phyloP scores from a whole-genome alignment of 2,888 invertebrate genomes.

The Acanthosepion esculentum region DNA sequence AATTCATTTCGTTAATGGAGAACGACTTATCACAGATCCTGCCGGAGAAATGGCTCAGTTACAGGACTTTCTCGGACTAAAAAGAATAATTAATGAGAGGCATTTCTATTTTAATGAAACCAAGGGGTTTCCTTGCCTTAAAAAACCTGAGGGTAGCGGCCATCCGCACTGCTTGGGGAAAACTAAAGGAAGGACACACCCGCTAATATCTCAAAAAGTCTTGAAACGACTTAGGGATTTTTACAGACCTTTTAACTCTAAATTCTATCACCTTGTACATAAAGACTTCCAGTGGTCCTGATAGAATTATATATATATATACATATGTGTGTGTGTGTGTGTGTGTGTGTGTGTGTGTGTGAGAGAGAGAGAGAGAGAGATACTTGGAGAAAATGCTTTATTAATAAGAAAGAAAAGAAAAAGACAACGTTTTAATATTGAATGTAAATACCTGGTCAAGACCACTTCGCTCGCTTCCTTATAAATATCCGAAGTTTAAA shows the following conservation, averaged over 20 bases:
- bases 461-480: too few species aligned
- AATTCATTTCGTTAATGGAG: constrained; percentile 90
- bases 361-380: too few species aligned
- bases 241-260: constrained; percentile 76
- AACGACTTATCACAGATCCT: constrained; percentile 88
- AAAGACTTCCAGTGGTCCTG: constrained; percentile 75
- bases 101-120: constrained; percentile 94
- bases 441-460: too few species aligned
- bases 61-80: constrained; percentile 89
- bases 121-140: constrained; percentile 92
- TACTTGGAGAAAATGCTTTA: neutral
- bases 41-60: constrained; percentile 89
- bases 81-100: constrained; percentile 87
- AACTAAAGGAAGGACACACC: constrained; percentile 76
- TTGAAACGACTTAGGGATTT: constrained; percentile 74
- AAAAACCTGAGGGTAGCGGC: constrained; percentile 68
- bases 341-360: too few species aligned
- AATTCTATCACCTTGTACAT: constrained; percentile 76
- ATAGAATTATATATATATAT: constrained; percentile 34
- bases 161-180: constrained; percentile 75
- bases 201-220: constrained; percentile 69
- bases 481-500: too few species aligned
- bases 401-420: too few species aligned
- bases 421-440: too few species aligned
- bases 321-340: too few species aligned